Percentiles rank a stretch among this genome's conserved stretches.
Conservation (phyloP, 2,888 invertebrate genomes). For the Perithous albicinctus region DNA sequence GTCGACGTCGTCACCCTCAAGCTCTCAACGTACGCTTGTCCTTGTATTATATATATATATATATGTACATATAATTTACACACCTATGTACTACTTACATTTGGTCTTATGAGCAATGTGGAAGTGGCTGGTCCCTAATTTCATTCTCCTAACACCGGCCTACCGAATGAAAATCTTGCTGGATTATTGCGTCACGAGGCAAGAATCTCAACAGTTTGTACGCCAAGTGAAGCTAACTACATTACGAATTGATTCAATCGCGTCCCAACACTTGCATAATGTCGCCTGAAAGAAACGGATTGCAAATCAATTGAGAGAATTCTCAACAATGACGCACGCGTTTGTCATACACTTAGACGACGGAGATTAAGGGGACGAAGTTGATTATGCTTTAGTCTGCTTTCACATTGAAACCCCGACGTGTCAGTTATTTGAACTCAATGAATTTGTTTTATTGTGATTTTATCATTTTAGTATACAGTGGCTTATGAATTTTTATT, state of each 20-base stretch:
- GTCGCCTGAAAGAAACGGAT: constrained; percentile 5
- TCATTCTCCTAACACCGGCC: not conserved
- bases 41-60: not conserved
- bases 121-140: not conserved
- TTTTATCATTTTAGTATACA: not conserved
- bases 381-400: not conserved
- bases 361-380: not conserved
- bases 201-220: not conserved
- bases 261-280: constrained; percentile 3
- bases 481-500: not conserved
- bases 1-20: constrained; percentile 47
- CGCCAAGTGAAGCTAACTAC: not conserved
- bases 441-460: not conserved
- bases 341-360: constrained; percentile 6
- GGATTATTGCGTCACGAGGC: constrained; percentile 3
- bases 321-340: constrained; percentile 35
- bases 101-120: not conserved
- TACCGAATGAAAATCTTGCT: not conserved
- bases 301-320: constrained; percentile 37
- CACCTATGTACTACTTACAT: not conserved
- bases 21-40: not conserved
- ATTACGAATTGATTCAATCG: constrained; percentile 12
- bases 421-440: not conserved
- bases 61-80: not conserved
- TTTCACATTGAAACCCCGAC: no score